Percentiles rank a stretch among this genome's conserved stretches.
phyloP scores from a whole-genome alignment of 2,797 vertebrate species.

The Hoplostethus mediterraneus region DNA sequence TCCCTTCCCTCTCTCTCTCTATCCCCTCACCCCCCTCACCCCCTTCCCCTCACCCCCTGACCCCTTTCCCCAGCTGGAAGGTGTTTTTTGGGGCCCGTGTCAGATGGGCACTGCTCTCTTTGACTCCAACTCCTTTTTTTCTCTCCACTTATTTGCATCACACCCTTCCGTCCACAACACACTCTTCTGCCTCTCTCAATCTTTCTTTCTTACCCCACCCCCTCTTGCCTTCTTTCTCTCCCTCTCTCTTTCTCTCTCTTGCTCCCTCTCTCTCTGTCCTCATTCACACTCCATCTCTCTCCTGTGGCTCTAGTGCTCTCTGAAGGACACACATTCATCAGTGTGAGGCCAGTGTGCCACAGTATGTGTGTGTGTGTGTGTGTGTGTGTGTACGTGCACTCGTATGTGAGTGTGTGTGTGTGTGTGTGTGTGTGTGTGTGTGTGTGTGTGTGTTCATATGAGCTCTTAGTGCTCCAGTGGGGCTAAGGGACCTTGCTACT shows the following conservation, averaged over 20 bases:
- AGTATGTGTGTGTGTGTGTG: conserved; percentile 31
- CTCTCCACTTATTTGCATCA: conserved; percentile 25
- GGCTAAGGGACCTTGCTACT: conserved; percentile 63
- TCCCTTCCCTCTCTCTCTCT: no score
- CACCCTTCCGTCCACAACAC: conserved; percentile 22
- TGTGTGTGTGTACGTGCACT: not conserved
- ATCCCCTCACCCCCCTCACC: no score
- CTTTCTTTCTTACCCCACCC: not conserved
- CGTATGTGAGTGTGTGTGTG: not conserved
- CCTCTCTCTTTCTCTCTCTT: conserved; percentile 1
- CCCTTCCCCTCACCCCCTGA: not conserved
- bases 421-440: conserved; percentile 6
- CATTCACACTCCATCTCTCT: conserved; percentile 53
- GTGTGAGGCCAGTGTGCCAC: conserved; percentile 52
- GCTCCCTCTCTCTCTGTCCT: conserved; percentile 35
- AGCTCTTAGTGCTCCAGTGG: conserved; percentile 34
- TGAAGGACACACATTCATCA: conserved; percentile 74
- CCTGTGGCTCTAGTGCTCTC: conserved; percentile 46
- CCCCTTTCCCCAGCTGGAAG: not conserved
- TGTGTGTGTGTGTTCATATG: conserved; percentile 24
- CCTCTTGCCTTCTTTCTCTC: not conserved
- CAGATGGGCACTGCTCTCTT: conserved; percentile 2
- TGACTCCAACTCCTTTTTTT: conserved; percentile 14
- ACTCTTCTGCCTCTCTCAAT: not conserved
- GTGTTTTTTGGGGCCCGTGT: not conserved